These are phyloP conservation scores for Vulpes vulpes DNA, from an alignment of 2,113 vertebrate species.

Conservation along the genomic window DNA sequence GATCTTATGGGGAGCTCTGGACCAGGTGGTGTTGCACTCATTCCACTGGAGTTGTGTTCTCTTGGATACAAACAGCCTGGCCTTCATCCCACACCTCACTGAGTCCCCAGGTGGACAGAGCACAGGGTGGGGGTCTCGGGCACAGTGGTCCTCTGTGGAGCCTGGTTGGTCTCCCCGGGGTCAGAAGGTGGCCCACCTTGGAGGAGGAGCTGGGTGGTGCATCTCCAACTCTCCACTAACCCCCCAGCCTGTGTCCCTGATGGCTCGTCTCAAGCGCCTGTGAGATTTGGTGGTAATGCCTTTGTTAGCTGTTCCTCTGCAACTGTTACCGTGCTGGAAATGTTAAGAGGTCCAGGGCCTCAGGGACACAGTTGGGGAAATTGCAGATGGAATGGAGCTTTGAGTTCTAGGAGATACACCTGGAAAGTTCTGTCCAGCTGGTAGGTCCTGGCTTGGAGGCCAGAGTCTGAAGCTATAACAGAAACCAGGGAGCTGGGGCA, in stretches of 20 bases:
- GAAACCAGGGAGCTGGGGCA: not conserved
- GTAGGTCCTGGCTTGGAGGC: not conserved
- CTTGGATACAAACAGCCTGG: not conserved
- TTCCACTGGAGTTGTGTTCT: too few species aligned
- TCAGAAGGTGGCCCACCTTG: not conserved
- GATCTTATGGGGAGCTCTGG: not conserved
- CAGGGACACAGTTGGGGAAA: not conserved
- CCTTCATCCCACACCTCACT: not conserved
- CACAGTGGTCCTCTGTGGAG: accelerated
- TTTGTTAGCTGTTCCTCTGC: not conserved
- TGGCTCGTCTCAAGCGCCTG: not conserved
- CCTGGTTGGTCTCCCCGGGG: too few species aligned
- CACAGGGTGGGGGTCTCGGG: not conserved
- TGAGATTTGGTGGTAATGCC: not conserved
- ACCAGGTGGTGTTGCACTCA: too few species aligned
- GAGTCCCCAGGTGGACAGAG: not conserved
- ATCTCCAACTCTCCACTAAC: not conserved
- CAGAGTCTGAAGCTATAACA: not conserved
- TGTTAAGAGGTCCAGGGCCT: not conserved
- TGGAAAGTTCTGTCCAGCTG: not conserved
- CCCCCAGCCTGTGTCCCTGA: not conserved
- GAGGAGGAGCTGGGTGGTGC: too few species aligned
- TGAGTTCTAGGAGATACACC: not conserved
- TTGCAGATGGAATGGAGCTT: not conserved
- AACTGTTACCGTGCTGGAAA: not conserved